Conservation (phyloP, 2,797 vertebrate species). For the Pangasius larnaudii region DNA sequence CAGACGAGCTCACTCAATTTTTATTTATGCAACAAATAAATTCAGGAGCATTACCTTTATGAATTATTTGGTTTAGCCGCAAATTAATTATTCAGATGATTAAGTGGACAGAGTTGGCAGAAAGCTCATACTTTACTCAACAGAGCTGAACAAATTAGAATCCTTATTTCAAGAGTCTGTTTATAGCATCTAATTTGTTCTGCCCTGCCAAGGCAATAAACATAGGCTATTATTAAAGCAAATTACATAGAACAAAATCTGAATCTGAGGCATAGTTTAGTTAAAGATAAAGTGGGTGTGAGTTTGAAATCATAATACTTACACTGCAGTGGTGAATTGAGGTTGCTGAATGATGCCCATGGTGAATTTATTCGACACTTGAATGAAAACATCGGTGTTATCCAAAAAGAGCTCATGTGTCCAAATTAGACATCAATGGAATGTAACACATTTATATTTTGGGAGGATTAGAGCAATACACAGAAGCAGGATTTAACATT, state of each 20-base stretch:
- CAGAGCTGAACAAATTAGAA: conserved; percentile 67
- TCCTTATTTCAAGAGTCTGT: conserved; percentile 61
- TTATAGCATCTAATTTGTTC: conserved; percentile 67
- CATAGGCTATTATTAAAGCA: conserved; percentile 53
- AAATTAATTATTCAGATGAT: conserved; percentile 71
- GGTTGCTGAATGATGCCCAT: neutral
- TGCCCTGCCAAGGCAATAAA: conserved; percentile 55
- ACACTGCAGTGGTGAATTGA: neutral
- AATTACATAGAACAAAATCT: conserved; percentile 49
- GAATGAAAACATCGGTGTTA: neutral
- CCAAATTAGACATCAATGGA: conserved; percentile 1
- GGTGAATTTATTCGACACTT: neutral
- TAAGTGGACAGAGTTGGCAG: conserved; percentile 59
- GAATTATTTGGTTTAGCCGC: conserved; percentile 57
- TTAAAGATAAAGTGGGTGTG: conserved; percentile 29
- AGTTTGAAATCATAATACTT: conserved; percentile 13
- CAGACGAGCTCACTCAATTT: neutral
- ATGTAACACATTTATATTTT: conserved; percentile 1
- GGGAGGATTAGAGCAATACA: neutral
- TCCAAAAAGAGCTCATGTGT: neutral
- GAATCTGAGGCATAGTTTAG: conserved; percentile 38
- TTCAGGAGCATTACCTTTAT: conserved; percentile 51
- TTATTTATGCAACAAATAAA: conserved; percentile 22
- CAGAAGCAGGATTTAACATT: neutral
- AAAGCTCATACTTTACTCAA: conserved; percentile 62